A percentile compares a stretch with the other conserved stretches of the same genome.
phyloP scores from a whole-genome alignment of 2,888 invertebrate genomes.

The Rhagium mordax region DNA sequence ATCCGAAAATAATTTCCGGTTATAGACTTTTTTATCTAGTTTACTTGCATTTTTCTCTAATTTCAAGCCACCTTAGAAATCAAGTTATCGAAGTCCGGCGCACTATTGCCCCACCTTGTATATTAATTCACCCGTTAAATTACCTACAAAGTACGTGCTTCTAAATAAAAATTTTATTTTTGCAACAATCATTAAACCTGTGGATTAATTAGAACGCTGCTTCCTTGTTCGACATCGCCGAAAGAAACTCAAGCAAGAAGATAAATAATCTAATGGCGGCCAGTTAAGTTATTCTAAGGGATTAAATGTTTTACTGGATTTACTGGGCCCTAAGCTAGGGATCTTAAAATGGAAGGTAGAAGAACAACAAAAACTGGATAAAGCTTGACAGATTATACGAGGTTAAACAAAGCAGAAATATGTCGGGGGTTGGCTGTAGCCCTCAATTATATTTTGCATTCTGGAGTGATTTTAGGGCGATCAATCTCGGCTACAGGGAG shows the following conservation, averaged over 20 bases:
- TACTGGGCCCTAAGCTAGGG: background rate
- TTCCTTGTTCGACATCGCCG: background rate
- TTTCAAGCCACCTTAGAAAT: no score
- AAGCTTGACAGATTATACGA: background rate
- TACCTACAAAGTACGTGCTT: background rate
- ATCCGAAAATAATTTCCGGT: no score
- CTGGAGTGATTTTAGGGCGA: background rate
- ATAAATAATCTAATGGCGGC: slow-evolving; percentile 1
- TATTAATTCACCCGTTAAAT: no score
- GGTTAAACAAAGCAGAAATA: background rate
- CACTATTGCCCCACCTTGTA: no score
- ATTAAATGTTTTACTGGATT: slow-evolving; percentile 3
- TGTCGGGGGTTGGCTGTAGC: background rate
- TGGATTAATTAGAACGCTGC: background rate
- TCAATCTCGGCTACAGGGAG: background rate
- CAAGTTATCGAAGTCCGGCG: no score
- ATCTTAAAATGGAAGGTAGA: slow-evolving; percentile 1
- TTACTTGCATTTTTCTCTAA: no score
- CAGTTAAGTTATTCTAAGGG: slow-evolving; percentile 5
- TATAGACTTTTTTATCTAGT: no score
- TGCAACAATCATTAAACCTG: background rate
- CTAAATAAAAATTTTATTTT: background rate
- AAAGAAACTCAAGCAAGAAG: background rate
- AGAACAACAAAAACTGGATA: slow-evolving; percentile 4
- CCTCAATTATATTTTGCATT: background rate